Evolutionary conservation across 1,140 invertebrate genomes (phyloP).

Genomic region (Drosophila virilis): DNA sequence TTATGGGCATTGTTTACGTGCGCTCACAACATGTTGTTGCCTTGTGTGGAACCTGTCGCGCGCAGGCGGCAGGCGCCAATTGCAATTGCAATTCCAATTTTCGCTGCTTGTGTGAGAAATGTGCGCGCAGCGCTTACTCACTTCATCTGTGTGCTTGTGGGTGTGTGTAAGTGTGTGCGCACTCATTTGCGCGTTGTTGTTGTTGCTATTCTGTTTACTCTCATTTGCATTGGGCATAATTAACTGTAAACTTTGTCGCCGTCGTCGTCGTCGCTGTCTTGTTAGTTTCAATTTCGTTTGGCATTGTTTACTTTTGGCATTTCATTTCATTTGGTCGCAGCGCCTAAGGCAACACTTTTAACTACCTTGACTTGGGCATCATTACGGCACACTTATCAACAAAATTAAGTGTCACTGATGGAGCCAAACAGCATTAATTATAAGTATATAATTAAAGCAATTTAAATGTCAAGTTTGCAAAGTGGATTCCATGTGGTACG

Average conservation of each 20-base stretch:
- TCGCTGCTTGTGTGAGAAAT: conserved; percentile 29
- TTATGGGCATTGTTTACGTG: conserved; percentile 67
- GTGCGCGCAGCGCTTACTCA: conserved; percentile 47
- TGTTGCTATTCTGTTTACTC: conserved; percentile 34
- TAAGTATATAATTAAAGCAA: conserved; percentile 51
- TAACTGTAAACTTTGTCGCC: conserved; percentile 35
- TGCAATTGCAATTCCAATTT: conserved; percentile 33
- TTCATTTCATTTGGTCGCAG: conserved; percentile 33
- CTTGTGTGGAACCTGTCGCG: conserved; percentile 61
- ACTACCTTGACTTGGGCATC: conserved; percentile 25
- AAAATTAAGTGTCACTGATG: conserved; percentile 34
- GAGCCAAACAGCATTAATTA: conserved; percentile 28
- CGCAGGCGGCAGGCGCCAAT: conserved; percentile 31
- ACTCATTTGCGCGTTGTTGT: background rate
- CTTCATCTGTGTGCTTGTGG: conserved; percentile 14
- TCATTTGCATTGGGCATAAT: conserved; percentile 72
- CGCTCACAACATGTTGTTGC: conserved; percentile 56
- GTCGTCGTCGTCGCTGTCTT: conserved; percentile 21
- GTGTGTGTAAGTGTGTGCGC: background rate
- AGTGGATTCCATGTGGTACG: conserved; percentile 26
- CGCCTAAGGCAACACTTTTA: conserved; percentile 26
- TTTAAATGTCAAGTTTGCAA: conserved; percentile 14
- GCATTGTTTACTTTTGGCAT: conserved; percentile 60
- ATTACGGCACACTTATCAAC: conserved; percentile 58
- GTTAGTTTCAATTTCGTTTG: conserved; percentile 48